Conservation (phyloP, 2,113 vertebrate species). For the Callospermophilus lateralis region DNA sequence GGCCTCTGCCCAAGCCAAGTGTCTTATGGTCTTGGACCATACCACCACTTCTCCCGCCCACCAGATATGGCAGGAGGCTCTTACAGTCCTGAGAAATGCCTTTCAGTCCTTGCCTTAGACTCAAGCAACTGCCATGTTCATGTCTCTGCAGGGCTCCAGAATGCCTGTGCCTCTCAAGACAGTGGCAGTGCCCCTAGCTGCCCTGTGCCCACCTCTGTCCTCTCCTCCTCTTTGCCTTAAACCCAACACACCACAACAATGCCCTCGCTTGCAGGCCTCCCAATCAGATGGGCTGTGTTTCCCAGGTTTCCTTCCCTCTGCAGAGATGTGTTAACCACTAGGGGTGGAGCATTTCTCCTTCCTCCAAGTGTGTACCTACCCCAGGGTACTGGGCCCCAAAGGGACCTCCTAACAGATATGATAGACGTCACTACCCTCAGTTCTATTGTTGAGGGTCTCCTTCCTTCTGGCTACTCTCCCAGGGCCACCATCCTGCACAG, state of each 20-base stretch:
- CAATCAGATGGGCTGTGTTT: fast-evolving
- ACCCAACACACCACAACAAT: fast-evolving
- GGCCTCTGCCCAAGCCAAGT: not conserved
- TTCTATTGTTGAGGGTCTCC: fast-evolving
- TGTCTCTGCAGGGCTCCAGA: not conserved
- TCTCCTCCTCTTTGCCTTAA: not conserved
- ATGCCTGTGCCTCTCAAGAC: not conserved
- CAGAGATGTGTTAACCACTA: fast-evolving
- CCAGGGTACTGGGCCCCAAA: not conserved
- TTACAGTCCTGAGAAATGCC: too few species aligned
- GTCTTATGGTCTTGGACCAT: too few species aligned
- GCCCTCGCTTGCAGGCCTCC: not conserved
- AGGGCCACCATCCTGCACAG: fast-evolving
- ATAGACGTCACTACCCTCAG: fast-evolving
- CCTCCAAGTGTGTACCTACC: not conserved
- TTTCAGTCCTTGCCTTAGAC: too few species aligned
- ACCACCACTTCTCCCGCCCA: fast-evolving
- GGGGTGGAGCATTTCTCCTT: not conserved
- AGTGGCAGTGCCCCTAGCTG: fast-evolving
- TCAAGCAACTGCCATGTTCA: not conserved
- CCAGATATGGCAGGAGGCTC: fast-evolving
- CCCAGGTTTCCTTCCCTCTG: not conserved
- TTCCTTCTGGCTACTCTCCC: not conserved
- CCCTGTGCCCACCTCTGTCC: not conserved
- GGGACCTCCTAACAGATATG: not conserved